phyloP scores from a whole-genome alignment of 2,113 vertebrate genomes.

The Microcebus lehilahytsara region DNA sequence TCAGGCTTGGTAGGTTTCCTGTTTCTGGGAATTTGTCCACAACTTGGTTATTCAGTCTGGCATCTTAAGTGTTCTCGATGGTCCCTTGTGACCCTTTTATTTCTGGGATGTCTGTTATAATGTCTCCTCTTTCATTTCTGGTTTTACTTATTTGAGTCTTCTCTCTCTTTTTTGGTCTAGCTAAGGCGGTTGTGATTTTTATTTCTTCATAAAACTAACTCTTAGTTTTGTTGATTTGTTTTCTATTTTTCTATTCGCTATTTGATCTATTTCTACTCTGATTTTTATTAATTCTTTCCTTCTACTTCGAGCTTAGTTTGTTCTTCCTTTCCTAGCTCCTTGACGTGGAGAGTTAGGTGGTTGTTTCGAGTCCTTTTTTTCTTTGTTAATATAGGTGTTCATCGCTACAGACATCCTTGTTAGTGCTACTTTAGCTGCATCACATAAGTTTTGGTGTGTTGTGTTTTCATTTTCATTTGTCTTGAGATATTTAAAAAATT shows the following conservation, averaged over 20 bases:
- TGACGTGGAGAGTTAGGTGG: neutral
- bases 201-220: neutral
- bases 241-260: neutral
- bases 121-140: neutral
- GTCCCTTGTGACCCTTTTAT: neutral
- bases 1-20: neutral
- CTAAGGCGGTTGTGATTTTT: neutral
- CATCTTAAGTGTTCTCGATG: neutral
- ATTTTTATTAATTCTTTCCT: neutral
- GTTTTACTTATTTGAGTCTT: no score
- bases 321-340: neutral
- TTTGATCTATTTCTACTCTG: neutral
- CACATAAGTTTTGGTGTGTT: neutral
- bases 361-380: no score
- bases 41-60: neutral
- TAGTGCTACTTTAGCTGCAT: neutral
- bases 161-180: neutral
- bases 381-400: no score
- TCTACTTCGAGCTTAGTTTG: neutral
- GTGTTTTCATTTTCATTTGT: neutral
- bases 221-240: neutral
- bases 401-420: neutral
- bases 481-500: neutral
- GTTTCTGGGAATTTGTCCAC: neutral
- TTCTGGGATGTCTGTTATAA: neutral